These are phyloP conservation scores for Seira musarum DNA, from an alignment of 2,888 invertebrate genomes.

Conservation along the genomic window DNA sequence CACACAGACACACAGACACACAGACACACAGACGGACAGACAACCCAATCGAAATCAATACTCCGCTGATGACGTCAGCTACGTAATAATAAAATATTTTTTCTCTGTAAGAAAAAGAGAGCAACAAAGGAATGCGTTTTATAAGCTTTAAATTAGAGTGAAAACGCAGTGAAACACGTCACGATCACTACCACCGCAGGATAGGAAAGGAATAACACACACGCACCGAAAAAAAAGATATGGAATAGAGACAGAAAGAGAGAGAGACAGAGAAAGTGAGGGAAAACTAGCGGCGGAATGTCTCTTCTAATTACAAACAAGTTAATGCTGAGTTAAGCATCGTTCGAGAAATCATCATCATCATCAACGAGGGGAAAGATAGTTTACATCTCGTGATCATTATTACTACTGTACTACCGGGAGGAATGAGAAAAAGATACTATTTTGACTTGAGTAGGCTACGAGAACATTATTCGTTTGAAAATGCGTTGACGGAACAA, in stretches of 20 bases:
- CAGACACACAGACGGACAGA: too few species aligned
- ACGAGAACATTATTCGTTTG: not conserved
- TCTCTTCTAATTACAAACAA: conserved; percentile 65
- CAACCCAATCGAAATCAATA: too few species aligned
- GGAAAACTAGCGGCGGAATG: conserved; percentile 45
- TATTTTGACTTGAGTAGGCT: not conserved
- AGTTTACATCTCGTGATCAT: not conserved
- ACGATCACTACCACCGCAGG: conserved; percentile 8
- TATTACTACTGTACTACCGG: conserved; percentile 12
- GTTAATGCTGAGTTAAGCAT: conserved; percentile 63
- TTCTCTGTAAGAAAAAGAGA: too few species aligned
- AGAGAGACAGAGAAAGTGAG: not conserved
- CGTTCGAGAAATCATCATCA: conserved; percentile 36
- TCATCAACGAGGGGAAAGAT: conserved; percentile 11
- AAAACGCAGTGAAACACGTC: conserved; percentile 15
- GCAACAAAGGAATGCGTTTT: too few species aligned
- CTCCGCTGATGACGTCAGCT: too few species aligned
- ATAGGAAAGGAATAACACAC: not conserved
- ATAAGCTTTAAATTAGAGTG: not conserved
- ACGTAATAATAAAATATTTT: conserved; percentile 22
- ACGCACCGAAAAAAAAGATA: not conserved
- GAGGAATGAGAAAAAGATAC: conserved; percentile 7
- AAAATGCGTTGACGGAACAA: not conserved
- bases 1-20: too few species aligned
- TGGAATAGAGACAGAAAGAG: not conserved